phyloP scores from a whole-genome alignment of 2,113 vertebrate species.

The Leptobrachium ailaonicum region DNA sequence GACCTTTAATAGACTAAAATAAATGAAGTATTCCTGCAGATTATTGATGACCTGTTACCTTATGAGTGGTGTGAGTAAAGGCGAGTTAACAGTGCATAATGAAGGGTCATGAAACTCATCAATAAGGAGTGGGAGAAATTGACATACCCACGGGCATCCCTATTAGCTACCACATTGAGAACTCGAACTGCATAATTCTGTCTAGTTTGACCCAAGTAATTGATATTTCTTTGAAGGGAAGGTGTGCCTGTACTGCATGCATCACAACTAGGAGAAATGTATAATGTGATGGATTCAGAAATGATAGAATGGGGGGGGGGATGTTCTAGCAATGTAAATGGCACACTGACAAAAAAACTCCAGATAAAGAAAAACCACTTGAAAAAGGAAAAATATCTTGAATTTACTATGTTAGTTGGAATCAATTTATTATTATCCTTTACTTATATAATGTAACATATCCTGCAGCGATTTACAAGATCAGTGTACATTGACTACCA shows the following conservation, averaged over 20 bases:
- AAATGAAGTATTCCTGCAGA: conserved; percentile 12
- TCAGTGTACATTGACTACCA: too few relatives aligned
- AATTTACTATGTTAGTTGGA: too few relatives aligned
- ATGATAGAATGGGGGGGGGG: background rate
- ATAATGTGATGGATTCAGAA: conserved; percentile 9
- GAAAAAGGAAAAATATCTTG: too few relatives aligned
- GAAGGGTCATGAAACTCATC: conserved; percentile 32
- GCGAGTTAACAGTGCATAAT: conserved; percentile 32
- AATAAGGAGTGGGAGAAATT: conserved; percentile 27
- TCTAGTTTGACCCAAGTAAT: conserved; percentile 15
- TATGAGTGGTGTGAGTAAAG: conserved; percentile 28
- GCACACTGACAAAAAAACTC: background rate
- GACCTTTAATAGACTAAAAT: conserved; percentile 21
- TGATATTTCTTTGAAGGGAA: conserved; percentile 14
- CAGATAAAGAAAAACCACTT: too few relatives aligned
- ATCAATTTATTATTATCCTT: too few relatives aligned
- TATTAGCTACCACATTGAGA: conserved; percentile 28
- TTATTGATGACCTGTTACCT: conserved; percentile 27
- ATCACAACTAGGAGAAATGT: background rate
- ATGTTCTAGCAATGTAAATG: background rate
- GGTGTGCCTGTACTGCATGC: background rate
- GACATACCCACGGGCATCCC: conserved; percentile 24
- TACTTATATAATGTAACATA: too few relatives aligned
- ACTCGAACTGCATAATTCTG: conserved; percentile 30
- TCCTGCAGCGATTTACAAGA: too few relatives aligned